Evolutionary conservation across 2,797 vertebrate genomes (phyloP), one percentile per base, ranked within the genome.

Genomic region (Falco naumanni): DNA sequence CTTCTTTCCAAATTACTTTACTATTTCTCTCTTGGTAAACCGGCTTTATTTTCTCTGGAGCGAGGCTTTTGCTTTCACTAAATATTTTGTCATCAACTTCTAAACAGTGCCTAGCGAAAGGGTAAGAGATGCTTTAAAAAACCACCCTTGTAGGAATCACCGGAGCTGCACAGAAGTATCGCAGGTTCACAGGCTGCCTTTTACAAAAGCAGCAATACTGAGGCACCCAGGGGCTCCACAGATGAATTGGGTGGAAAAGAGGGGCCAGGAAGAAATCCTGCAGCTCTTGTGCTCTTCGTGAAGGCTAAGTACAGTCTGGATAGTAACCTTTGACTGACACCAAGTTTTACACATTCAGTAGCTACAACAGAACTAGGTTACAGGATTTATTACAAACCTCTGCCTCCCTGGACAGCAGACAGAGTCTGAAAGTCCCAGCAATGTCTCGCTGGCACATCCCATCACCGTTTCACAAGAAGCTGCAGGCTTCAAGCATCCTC

Each of bases 271-370:
- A 86, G 57, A 90, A 91, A 92, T 66, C 19, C 24, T 59, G 70
- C 72, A 66, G 91, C 50, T 72, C 53, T 64, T 94, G 29, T 70
- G 53, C 60, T 93, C 90, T 79, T 79, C 53, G 20, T 56, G 79
- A 86, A 84, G 63, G 89, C 80, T 87, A 75, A 92, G 50, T 63
- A 83, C 78, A 79, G 79, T 12, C 41, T 76, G 57, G 69, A 34
- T 21, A 70, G 88, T 61, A 92, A 95, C 76, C 90, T 93, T 12
- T 84, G 84, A 78, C 89, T 74, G 89, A 93, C 83, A 93, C 33
- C 45, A 48, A 63, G 61, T 64, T 89, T 92, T 81, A 87, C 88
- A 88, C 77, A n/a, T 75, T 65, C 24, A 4, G 50, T 37, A 84
- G 70, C 87, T 90, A 41, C 61, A 57, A 47, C 37, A 93, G 63